Evolutionary conservation across 92 coral and sea anemone species (phyloP).

Genomic region (Anthopleura xanthogrammica): DNA sequence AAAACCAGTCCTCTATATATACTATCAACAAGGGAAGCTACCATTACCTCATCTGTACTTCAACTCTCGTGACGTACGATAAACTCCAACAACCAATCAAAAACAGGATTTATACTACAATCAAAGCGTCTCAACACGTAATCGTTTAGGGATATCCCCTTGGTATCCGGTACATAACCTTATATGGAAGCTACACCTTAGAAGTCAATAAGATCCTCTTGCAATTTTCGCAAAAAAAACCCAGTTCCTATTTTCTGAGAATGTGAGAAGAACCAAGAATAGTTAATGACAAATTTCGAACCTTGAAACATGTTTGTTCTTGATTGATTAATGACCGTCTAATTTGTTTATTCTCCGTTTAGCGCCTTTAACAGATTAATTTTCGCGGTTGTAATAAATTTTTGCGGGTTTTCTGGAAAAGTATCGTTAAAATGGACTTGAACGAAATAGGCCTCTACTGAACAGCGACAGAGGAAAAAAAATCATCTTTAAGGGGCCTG

Average conservation of each 20-base stretch:
- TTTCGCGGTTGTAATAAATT: too few relatives aligned
- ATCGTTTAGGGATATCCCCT: not conserved
- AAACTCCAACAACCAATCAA: constrained; percentile 29
- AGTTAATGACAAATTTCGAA: not conserved
- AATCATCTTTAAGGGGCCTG: not conserved
- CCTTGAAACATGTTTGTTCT: not conserved
- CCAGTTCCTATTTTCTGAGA: not conserved
- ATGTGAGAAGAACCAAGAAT: not conserved
- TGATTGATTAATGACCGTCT: not conserved
- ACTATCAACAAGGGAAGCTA: not conserved
- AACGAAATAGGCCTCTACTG: not conserved
- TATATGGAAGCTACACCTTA: constrained; percentile 6
- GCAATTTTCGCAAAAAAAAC: not conserved
- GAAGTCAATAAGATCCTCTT: not conserved
- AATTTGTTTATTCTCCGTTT: not conserved
- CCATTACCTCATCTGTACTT: not conserved
- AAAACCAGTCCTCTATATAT: not conserved
- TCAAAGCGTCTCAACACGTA: not conserved
- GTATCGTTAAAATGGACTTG: not conserved
- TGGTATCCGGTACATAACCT: constrained; percentile 23
- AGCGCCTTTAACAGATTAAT: not conserved
- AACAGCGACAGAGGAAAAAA: not conserved
- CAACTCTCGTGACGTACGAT: not conserved
- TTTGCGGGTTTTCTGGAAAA: not conserved
- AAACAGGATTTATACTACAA: not conserved